Percentiles rank a stretch among this genome's conserved stretches.
Evolutionary conservation across 2,888 invertebrate species (phyloP).

Genomic region (Odontocolon sp.): DNA sequence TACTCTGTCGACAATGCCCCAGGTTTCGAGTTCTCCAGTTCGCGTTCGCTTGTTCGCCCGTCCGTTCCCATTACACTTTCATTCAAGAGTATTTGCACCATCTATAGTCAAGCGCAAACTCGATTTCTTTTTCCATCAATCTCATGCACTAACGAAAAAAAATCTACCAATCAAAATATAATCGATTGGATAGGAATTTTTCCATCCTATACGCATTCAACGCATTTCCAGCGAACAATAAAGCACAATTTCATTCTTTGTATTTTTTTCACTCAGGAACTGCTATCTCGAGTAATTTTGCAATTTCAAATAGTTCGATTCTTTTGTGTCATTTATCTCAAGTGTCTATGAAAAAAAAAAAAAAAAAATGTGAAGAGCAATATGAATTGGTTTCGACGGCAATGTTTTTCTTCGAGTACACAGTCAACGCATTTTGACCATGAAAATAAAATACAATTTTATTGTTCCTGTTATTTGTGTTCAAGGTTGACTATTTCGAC

Average conservation of each 20-base stretch:
- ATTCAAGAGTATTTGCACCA: conserved; percentile 53
- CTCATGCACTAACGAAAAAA: conserved; percentile 13
- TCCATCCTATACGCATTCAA: neutral
- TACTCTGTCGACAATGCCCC: conserved; percentile 31
- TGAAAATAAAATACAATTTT: no score
- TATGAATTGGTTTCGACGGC: no score
- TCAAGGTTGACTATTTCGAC: neutral
- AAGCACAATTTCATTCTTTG: neutral
- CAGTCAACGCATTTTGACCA: no score
- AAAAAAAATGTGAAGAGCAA: no score
- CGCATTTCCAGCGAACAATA: neutral
- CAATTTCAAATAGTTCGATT: no score
- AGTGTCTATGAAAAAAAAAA: no score
- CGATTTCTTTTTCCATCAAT: conserved; percentile 18
- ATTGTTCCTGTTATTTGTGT: no score
- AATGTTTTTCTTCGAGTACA: no score
- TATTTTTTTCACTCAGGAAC: no score
- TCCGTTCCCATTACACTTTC: conserved; percentile 49
- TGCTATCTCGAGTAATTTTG: no score
- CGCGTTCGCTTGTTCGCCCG: conserved; percentile 23
- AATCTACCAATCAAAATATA: conserved; percentile 23
- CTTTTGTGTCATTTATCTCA: no score
- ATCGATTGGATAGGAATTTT: conserved; percentile 37
- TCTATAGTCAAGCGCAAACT: conserved; percentile 19
- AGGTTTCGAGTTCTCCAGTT: neutral